Evolutionary conservation across 2,888 invertebrate species (phyloP).

Genomic region (Andricus quercusramuli): DNA sequence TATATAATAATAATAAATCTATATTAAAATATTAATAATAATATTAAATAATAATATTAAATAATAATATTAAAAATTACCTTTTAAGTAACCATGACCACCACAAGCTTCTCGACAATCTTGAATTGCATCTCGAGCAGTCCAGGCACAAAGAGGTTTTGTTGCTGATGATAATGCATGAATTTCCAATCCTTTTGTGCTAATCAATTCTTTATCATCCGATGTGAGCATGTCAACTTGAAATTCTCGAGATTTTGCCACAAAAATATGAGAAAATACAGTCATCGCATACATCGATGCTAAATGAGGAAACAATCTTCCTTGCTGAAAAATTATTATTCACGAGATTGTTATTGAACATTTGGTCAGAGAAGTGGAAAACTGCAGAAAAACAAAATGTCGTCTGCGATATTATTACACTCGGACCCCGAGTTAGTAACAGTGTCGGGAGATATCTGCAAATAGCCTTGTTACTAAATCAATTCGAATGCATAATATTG

Average conservation of each 20-base stretch:
- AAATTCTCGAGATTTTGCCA: constrained; percentile 79
- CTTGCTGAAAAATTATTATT: constrained; percentile 82
- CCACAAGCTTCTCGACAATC: constrained; percentile 97
- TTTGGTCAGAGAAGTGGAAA: too few species aligned
- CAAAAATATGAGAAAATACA: constrained; percentile 83
- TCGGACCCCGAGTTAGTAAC: too few species aligned
- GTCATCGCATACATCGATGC: constrained; percentile 84
- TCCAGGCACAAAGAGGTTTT: constrained; percentile 92
- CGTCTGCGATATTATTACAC: too few species aligned
- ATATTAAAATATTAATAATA: too few species aligned
- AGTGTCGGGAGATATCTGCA: too few species aligned
- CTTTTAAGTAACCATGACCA: constrained; percentile 94
- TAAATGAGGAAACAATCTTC: constrained; percentile 87
- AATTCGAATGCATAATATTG: too few species aligned
- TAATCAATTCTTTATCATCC: constrained; percentile 66
- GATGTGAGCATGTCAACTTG: constrained; percentile 76
- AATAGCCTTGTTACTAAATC: too few species aligned
- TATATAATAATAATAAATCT: too few species aligned
- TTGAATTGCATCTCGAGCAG: constrained; percentile 92
- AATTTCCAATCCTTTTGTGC: constrained; percentile 83
- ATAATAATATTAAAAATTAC: too few species aligned
- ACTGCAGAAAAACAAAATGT: too few species aligned
- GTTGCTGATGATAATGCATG: constrained; percentile 88
- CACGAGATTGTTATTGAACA: not conserved
- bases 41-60: too few species aligned